Base-by-base conservation (phyloP, 2,888 invertebrate genomes). In the Eutolmus rufibarbis region DNA sequence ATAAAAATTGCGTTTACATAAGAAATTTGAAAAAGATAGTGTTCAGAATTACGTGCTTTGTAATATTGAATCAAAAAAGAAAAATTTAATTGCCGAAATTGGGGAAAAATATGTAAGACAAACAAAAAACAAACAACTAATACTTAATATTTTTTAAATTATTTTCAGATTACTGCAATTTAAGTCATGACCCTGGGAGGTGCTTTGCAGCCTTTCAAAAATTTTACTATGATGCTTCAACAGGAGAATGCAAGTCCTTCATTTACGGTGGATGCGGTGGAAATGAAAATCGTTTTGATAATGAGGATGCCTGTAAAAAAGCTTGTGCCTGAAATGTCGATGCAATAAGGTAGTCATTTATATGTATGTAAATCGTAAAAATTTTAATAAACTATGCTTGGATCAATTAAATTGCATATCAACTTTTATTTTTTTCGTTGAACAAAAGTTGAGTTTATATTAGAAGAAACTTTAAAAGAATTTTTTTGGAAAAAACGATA, bases 241-340 rank as follows among this genome's bases (percentile, higher is more conserved):
- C 94, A 89, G 92, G 94, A 16, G 94, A 93, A 91, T 97, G 97
- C 91, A 92, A 94, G 66, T 94, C 95, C 40, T 97, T 97, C 91
- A 93, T 93, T 74, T 97, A 95, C 91, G 95, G 96, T 7, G 95
- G 95, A 1, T 95, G 95, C 89, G 92, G 95, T 16, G 88, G 87
- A 14, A 88, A 86, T 43, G 51, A 9, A 34, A 89, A 89, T 56
- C 74, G 76, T 4, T 89, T 87, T 34, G 7, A 19, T 0, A 23
- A 37, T 8, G 12, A 78, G 28, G 37, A 5, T 16, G 43, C 34
- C 2, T 88, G 87, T 66, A 74, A 88, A 87, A 37, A n/a, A 23
- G 5, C n/a, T 8, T 87, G 87, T 57, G 66, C 51, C 4, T 51
- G 5, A 51, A 51, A 51, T 51, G 7, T 51, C 19, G 3, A 82